Conservation (phyloP, 2,888 invertebrate species). For the Hofmannophila pseudospretella region DNA sequence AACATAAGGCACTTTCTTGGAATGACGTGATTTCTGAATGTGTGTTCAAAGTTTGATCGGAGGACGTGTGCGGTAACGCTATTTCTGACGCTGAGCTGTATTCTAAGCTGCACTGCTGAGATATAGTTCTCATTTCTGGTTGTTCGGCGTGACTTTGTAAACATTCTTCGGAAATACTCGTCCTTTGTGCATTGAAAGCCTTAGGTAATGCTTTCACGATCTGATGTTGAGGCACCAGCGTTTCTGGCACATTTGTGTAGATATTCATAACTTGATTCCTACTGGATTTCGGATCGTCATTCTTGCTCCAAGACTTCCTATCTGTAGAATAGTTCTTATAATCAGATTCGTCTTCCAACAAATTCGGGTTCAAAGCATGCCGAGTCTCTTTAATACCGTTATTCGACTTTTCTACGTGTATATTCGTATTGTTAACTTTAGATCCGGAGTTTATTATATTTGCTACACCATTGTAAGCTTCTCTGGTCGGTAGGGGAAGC, state of each 20-base stretch:
- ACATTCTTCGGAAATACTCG: constrained; percentile 67
- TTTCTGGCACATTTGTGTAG: constrained; percentile 81
- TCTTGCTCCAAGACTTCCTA: constrained; percentile 57
- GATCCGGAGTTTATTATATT: constrained; percentile 83
- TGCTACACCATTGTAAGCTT: constrained; percentile 72
- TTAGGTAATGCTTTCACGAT: constrained; percentile 58
- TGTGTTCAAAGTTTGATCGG: constrained; percentile 70
- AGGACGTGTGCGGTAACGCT: constrained; percentile 71
- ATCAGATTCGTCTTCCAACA: constrained; percentile 79
- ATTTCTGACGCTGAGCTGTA: constrained; percentile 80
- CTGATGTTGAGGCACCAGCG: constrained; percentile 79
- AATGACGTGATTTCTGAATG: constrained; percentile 69
- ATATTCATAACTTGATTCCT: constrained; percentile 75
- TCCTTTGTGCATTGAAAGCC: constrained; percentile 49
- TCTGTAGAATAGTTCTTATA: constrained; percentile 60
- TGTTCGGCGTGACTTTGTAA: constrained; percentile 62
- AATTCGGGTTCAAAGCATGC: constrained; percentile 79
- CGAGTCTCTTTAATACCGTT: constrained; percentile 78
- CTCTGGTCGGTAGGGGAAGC: constrained; percentile 66
- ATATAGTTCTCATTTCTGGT: constrained; percentile 80
- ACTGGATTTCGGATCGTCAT: constrained; percentile 52
- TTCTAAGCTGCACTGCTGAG: constrained; percentile 84
- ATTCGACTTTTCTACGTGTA: constrained; percentile 81
- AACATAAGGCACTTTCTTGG: constrained; percentile 70
- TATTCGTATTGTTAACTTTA: constrained; percentile 89